Percentiles rank a stretch among this genome's conserved stretches.
Conservation (phyloP, 2,113 vertebrate species). For the Silurus glanis region DNA sequence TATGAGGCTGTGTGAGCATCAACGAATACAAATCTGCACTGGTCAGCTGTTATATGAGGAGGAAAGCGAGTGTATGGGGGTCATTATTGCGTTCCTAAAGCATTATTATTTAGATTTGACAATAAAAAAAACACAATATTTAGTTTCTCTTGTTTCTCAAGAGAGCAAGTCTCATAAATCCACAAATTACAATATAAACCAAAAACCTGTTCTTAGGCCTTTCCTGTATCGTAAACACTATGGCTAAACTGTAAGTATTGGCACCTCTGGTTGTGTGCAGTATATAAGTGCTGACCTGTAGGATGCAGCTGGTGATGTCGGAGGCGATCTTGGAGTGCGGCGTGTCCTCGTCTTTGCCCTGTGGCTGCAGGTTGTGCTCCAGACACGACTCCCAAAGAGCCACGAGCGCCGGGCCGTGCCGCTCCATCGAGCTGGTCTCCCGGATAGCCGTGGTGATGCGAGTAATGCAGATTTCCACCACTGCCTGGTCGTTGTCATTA, state of each 20-base stretch:
- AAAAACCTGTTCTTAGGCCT: not conserved
- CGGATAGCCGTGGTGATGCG: constrained; percentile 92
- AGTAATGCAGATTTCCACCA: constrained; percentile 95
- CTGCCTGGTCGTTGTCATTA: constrained; percentile 94
- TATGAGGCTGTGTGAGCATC: too few species aligned
- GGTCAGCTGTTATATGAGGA: too few species aligned
- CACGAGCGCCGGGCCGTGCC: constrained; percentile 83
- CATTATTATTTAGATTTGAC: too few species aligned
- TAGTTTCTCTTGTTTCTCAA: not conserved
- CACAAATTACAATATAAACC: not conserved
- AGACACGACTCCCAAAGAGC: constrained; percentile 93
- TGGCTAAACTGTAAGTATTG: not conserved
- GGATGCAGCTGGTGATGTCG: constrained; percentile 94
- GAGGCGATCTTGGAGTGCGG: constrained; percentile 95
- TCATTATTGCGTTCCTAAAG: too few species aligned
- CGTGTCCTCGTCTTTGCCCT: constrained; percentile 83
- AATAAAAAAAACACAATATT: not conserved
- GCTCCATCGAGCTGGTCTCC: constrained; percentile 86
- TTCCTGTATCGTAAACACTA: not conserved
- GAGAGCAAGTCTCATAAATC: not conserved
- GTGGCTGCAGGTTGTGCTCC: constrained; percentile 84
- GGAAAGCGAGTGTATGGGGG: too few species aligned
- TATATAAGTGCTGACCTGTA: constrained; percentile 79
- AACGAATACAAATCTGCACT: too few species aligned
- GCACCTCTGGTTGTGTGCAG: constrained; percentile 12